A percentile compares a stretch with the other conserved stretches of the same genome.
phyloP scores from a whole-genome alignment of 2,797 vertebrate species.

The Chiloscyllium punctatum region DNA sequence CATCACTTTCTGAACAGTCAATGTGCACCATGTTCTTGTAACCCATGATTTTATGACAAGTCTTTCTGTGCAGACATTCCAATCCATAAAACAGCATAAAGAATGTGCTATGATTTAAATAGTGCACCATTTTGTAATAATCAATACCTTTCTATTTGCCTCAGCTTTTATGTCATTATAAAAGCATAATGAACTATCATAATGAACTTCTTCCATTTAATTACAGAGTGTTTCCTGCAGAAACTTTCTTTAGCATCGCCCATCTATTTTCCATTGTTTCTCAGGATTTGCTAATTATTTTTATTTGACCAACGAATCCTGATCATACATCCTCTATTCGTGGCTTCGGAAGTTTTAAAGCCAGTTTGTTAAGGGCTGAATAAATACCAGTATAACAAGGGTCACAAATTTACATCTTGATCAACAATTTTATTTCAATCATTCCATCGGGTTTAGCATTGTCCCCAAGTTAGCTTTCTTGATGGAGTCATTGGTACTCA shows the following conservation, averaged over 20 bases:
- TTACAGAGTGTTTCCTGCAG: not conserved
- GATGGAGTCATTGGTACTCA: not conserved
- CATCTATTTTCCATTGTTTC: not conserved
- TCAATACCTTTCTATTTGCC: conserved; percentile 11
- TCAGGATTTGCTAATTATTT: not conserved
- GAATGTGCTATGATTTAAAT: not conserved
- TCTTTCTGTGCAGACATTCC: not conserved
- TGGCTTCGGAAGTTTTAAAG: not conserved
- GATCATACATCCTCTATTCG: not conserved
- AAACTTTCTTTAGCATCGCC: not conserved
- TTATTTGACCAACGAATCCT: not conserved
- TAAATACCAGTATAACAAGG: not conserved
- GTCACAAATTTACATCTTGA: not conserved
- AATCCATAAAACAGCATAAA: not conserved
- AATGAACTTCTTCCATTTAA: not conserved
- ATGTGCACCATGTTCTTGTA: conserved; percentile 80
- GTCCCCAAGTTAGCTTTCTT: not conserved
- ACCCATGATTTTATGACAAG: conserved; percentile 64
- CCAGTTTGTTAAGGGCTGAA: not conserved
- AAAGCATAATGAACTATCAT: not conserved
- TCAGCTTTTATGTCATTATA: not conserved
- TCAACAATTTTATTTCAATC: not conserved
- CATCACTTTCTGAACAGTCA: conserved; percentile 76
- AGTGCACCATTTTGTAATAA: not conserved
- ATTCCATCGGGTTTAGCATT: not conserved